Base-by-base conservation (phyloP, 2,113 vertebrate genomes). In the Corythoichthys intestinalis region DNA sequence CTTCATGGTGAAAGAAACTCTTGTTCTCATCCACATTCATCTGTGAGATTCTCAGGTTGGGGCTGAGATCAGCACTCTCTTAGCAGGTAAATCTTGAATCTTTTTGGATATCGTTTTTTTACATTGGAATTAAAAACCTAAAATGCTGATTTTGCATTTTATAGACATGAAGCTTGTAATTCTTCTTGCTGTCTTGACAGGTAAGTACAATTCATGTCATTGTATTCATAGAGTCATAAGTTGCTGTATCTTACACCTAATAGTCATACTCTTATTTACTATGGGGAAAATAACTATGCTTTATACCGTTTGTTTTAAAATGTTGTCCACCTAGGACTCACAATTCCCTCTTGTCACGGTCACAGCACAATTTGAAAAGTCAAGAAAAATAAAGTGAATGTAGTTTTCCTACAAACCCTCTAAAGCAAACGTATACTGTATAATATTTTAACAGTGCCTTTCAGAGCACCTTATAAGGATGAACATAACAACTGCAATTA, bases 101-200 rank as follows among this genome's bases (percentile, higher is more conserved):
- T 10, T 67, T 66, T 49, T 67, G 20, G 6, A 2, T 13, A n/a
- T 1, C 1, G 14, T 8, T 39, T 59, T 8, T 12, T 20, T 20
- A 11, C 10, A n/a, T n/a, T n/a, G 14, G 3, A 44, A 61, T 12
- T n/a, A 61, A 11, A 8, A 35, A 15, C 38, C 58, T 62, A 44
- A 63, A 28, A 47, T 11, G 12, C n/a, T 20, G 2, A 3, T 12
- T 49, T 14, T 57, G 50, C 6, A 70, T 77, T 70, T 72, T 35
- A 67, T 10, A 84, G 81, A 63, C 47, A 90, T 89, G 88, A 76
- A 47, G 57, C 63, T 65, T 58, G 53, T 84, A 67, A 72, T 89
- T 20, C 57, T 87, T 37, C 53, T 85, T 65, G 68, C 65, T 1
- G 20, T 86, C 69, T 52, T 91, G 67, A 77, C 79, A 61, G 90